Conservation (phyloP, 2,113 vertebrate genomes). For the Notiomystis cincta region DNA sequence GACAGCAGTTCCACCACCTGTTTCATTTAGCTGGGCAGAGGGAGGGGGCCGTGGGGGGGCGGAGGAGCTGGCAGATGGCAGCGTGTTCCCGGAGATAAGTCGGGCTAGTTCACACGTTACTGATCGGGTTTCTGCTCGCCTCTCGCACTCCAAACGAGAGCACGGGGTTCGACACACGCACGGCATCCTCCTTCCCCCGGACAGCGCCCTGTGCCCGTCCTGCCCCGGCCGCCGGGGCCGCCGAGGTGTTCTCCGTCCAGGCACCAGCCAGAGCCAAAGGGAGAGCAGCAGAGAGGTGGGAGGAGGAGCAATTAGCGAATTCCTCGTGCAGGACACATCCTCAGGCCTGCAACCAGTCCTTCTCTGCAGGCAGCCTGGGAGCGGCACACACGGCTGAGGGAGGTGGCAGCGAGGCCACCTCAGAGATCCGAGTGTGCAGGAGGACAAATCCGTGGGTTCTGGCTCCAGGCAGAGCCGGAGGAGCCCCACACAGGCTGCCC, state of each 20-base stretch:
- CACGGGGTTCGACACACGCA: not conserved
- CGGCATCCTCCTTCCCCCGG: not conserved
- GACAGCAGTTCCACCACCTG: not conserved
- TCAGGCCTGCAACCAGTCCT: not conserved
- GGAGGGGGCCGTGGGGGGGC: accelerated
- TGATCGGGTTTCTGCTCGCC: slow-evolving; percentile 64
- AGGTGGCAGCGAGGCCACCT: not conserved
- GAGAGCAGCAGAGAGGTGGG: not conserved
- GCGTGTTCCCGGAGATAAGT: slow-evolving; percentile 54
- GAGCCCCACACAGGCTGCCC: not conserved
- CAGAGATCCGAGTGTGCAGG: accelerated
- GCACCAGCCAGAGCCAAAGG: not conserved
- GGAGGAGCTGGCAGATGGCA: slow-evolving; percentile 1
- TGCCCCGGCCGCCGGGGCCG: accelerated
- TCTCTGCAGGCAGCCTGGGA: not conserved
- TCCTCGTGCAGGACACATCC: not conserved
- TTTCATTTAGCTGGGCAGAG: not conserved
- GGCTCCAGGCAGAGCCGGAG: not conserved
- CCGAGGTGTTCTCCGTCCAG: accelerated
- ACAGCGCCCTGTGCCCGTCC: accelerated
- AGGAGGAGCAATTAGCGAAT: not conserved
- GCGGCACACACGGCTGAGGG: accelerated
- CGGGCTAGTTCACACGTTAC: slow-evolving; percentile 56
- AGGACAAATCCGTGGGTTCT: not conserved
- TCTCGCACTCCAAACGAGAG: slow-evolving; percentile 48